Evolutionary conservation across 2,888 invertebrate species (phyloP).

Genomic region (Cheilosia variabilis): DNA sequence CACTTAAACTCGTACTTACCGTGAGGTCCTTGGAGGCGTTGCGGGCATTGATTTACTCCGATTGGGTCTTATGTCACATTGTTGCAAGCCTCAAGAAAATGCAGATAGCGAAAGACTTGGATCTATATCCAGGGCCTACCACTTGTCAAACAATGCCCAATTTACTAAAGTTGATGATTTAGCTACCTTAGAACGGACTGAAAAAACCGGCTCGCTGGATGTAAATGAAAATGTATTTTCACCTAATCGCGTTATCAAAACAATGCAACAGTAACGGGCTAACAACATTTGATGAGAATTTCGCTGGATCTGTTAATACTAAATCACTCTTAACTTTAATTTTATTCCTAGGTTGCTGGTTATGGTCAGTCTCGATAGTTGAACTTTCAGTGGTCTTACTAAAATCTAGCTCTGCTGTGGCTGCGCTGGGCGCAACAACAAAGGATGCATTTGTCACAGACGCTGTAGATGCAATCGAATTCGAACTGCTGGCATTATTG

Average conservation of each 20-base stretch:
- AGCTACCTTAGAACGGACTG: too few relatives aligned
- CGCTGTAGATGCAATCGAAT: constrained; percentile 31
- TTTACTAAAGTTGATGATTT: too few relatives aligned
- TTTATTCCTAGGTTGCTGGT: constrained; percentile 77
- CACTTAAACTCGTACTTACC: too few relatives aligned
- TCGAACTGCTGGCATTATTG: constrained; percentile 46
- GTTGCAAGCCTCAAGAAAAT: too few relatives aligned
- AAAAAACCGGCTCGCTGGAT: background rate
- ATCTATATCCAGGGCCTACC: too few relatives aligned
- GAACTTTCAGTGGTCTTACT: constrained; percentile 58
- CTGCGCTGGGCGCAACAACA: background rate
- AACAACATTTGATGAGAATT: constrained; percentile 74
- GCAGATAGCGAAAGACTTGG: too few relatives aligned
- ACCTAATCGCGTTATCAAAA: constrained; percentile 74
- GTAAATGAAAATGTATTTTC: constrained; percentile 52
- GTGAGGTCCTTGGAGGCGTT: too few relatives aligned
- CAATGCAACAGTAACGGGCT: constrained; percentile 73
- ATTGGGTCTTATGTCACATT: too few relatives aligned
- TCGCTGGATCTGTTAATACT: constrained; percentile 77
- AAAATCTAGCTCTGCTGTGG: constrained; percentile 31
- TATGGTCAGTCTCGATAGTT: constrained; percentile 72
- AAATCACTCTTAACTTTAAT: constrained; percentile 82
- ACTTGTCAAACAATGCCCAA: too few relatives aligned
- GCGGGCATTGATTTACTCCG: too few relatives aligned
- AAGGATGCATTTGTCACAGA: constrained; percentile 9